Conservation (phyloP, 2,888 invertebrate genomes). For the Oxyteleia sp. region DNA sequence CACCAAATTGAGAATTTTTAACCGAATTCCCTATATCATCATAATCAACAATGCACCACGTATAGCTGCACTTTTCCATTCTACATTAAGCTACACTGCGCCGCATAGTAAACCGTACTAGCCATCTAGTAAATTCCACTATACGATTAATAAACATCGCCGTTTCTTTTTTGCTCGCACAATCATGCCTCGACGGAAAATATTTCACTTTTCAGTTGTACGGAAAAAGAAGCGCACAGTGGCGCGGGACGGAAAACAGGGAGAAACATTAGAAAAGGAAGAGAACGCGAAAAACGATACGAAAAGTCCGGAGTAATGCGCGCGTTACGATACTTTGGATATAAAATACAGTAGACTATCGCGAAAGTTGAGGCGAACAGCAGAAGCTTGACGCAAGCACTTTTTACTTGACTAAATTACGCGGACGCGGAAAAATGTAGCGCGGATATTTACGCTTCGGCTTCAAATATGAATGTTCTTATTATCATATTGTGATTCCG, state of each 20-base stretch:
- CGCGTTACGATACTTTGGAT: constrained; percentile 61
- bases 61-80: no score
- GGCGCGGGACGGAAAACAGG: constrained; percentile 41
- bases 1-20: no score
- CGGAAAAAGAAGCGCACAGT: constrained; percentile 65
- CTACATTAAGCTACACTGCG: no score
- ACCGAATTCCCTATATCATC: no score
- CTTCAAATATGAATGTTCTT: constrained; percentile 55
- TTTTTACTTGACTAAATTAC: constrained; percentile 65
- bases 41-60: no score
- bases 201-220: constrained; percentile 83
- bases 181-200: constrained; percentile 82
- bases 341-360: constrained; percentile 66
- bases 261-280: constrained; percentile 58
- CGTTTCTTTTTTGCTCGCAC: constrained; percentile 74
- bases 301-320: constrained; percentile 65
- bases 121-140: constrained; percentile 38
- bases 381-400: constrained; percentile 67
- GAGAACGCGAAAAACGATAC: constrained; percentile 55
- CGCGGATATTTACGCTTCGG: constrained; percentile 45
- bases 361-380: constrained; percentile 62
- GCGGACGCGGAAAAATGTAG: constrained; percentile 37
- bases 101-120: no score
- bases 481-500: constrained; percentile 55
- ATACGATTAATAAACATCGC: constrained; percentile 51